Conservation (phyloP, 2,113 vertebrate species). For the Peromyscus maniculatus region DNA sequence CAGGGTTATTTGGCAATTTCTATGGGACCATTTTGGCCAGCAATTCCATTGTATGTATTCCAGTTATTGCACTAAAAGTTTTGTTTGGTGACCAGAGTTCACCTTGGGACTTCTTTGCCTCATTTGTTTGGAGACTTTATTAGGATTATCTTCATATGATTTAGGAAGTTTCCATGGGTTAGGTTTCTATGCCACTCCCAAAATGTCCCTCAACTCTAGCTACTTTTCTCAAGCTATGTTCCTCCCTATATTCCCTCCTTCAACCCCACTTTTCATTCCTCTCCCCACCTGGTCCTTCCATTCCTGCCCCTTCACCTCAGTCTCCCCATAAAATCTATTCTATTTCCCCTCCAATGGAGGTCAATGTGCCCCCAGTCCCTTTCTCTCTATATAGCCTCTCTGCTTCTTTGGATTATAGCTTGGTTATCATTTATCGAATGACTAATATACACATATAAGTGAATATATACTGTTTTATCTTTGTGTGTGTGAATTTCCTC, state of each 20-base stretch:
- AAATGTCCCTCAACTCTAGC: neutral
- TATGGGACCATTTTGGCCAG: neutral
- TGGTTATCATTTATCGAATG: neutral
- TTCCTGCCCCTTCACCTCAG: neutral
- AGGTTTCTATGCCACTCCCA: neutral
- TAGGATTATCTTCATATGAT: neutral
- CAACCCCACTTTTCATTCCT: neutral
- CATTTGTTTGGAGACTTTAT: neutral
- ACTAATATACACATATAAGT: neutral
- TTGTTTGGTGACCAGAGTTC: neutral
- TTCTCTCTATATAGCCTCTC: neutral
- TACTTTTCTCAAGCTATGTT: too few relatives aligned
- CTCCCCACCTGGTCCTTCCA: neutral
- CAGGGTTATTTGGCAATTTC: neutral
- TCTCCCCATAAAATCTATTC: neutral
- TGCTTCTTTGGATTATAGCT: neutral
- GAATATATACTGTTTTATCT: neutral
- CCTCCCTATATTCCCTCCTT: neutral
- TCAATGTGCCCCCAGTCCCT: fast-evolving
- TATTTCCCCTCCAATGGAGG: neutral
- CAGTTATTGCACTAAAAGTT: neutral
- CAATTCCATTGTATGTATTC: too few relatives aligned
- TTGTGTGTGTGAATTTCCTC: neutral
- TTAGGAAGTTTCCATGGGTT: neutral
- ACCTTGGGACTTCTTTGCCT: neutral